These are phyloP conservation scores for Numenius arquata DNA, from an alignment of 2,113 vertebrate species.

Conservation along the genomic window DNA sequence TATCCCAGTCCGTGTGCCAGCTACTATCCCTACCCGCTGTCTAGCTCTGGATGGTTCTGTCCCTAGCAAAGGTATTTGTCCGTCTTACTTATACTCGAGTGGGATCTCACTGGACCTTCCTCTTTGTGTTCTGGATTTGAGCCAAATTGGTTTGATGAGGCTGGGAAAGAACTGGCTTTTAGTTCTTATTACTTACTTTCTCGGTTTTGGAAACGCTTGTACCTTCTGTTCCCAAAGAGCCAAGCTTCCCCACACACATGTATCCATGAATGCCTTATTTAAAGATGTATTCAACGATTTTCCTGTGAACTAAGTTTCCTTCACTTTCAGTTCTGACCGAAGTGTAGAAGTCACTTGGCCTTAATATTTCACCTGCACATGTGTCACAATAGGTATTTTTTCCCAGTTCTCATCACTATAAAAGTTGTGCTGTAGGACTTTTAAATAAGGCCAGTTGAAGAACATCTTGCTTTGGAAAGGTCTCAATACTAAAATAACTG, in stretches of 20 bases:
- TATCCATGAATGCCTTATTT: background rate
- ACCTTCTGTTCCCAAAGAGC: background rate
- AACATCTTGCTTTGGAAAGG: background rate
- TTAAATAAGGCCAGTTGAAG: background rate
- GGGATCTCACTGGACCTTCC: background rate
- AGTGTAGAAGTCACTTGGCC: background rate
- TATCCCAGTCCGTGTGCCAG: rapidly evolving
- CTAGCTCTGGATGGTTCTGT: background rate
- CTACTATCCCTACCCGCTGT: background rate
- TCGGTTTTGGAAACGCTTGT: background rate
- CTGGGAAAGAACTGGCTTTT: background rate
- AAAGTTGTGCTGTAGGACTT: background rate
- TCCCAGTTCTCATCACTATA: rapidly evolving
- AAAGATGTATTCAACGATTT: background rate
- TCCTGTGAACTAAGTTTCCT: background rate
- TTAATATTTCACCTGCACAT: background rate
- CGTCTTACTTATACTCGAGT: background rate
- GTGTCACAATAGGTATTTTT: background rate
- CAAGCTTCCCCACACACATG: background rate
- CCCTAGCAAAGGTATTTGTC: background rate
- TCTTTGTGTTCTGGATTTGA: background rate
- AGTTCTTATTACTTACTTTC: background rate
- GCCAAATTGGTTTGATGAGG: background rate
- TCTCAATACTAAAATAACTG: background rate
- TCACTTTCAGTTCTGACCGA: background rate